phyloP scores from a whole-genome alignment of 2,113 vertebrate species.

The Acrocephalus kingi region DNA sequence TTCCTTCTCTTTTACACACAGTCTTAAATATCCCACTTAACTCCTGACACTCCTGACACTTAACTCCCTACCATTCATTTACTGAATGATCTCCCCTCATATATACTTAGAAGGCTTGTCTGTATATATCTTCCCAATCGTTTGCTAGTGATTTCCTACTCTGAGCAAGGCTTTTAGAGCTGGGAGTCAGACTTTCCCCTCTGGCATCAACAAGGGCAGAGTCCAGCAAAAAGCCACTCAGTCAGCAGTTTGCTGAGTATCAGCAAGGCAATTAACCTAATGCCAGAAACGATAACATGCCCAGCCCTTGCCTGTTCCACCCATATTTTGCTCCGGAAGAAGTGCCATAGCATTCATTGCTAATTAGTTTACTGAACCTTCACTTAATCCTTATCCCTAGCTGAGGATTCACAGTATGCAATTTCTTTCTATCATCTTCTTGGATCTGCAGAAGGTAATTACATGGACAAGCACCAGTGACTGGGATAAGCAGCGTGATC shows the following conservation, averaged over 20 bases:
- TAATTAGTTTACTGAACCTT: neutral
- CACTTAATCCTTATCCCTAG: neutral
- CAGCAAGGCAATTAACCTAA: slow-evolving; percentile 18
- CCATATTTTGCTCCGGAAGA: neutral
- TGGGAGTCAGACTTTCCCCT: neutral
- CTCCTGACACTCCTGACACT: neutral
- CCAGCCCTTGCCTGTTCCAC: slow-evolving; percentile 15
- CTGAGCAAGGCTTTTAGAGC: neutral
- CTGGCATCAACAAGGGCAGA: slow-evolving; percentile 52
- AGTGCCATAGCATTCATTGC: neutral
- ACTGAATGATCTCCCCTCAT: neutral
- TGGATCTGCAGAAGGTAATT: neutral
- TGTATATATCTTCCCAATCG: neutral
- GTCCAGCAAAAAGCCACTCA: neutral
- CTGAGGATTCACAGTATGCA: neutral
- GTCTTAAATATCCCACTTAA: neutral
- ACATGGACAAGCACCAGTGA: neutral
- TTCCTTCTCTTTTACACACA: neutral
- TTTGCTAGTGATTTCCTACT: neutral
- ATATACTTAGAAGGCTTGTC: neutral
- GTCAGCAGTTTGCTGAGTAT: slow-evolving; percentile 38
- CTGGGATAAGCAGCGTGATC: neutral
- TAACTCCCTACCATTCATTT: neutral
- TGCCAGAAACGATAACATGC: neutral
- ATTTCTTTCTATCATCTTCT: neutral